These are phyloP conservation scores for Mus spicilegus DNA, from an alignment of 2,113 vertebrate species.

Conservation along the genomic window DNA sequence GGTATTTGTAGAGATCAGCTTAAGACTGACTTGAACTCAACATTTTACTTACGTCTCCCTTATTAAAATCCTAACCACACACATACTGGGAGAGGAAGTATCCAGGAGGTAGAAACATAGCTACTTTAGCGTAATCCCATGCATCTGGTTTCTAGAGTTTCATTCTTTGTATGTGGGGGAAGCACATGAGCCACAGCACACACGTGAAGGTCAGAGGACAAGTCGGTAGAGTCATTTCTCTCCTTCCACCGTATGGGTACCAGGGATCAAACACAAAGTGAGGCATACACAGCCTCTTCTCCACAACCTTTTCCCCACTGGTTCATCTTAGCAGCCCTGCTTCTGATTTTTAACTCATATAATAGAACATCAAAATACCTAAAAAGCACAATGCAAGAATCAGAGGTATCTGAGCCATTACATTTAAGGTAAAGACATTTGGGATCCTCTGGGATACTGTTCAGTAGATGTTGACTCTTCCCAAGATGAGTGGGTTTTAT, in stretches of 20 bases:
- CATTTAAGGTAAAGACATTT: not conserved
- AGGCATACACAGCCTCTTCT: too few relatives aligned
- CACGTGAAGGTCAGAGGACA: not conserved
- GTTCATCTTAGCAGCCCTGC: not conserved
- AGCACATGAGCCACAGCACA: not conserved
- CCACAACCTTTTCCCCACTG: not conserved
- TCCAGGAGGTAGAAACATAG: not conserved
- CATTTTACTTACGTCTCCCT: not conserved
- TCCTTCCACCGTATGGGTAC: not conserved
- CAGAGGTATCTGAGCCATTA: not conserved
- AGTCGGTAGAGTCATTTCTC: not conserved
- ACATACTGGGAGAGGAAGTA: not conserved
- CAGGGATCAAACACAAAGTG: not conserved
- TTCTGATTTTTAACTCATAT: not conserved
- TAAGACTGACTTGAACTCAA: not conserved
- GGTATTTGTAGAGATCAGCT: not conserved
- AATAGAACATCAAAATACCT: not conserved
- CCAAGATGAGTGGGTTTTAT: not conserved
- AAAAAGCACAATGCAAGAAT: not conserved
- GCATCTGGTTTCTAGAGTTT: not conserved
- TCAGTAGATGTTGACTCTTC: not conserved
- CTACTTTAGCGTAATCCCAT: not conserved
- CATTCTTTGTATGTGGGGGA: not conserved
- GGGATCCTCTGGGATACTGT: not conserved
- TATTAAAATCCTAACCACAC: constrained; percentile 6